phyloP scores from a whole-genome alignment of 2,888 invertebrate genomes.

The Rambutsinella grinnellia region DNA sequence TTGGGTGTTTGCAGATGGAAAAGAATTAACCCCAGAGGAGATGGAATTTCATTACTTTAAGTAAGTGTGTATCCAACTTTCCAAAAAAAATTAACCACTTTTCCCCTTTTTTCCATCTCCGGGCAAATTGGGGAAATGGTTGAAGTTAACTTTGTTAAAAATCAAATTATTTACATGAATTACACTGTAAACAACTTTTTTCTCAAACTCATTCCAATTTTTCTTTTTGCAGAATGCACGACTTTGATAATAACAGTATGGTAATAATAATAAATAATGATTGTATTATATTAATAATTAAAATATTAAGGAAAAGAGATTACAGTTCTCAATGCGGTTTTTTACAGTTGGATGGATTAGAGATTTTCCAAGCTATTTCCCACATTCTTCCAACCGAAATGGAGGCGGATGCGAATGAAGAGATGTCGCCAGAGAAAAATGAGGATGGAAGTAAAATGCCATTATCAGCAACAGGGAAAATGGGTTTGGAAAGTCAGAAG shows the following conservation, averaged over 20 bases:
- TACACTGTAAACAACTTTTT: constrained; percentile 46
- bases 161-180: constrained; percentile 55
- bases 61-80: constrained; percentile 68
- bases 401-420: constrained; percentile 71
- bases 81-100: constrained; percentile 17
- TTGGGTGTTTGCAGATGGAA: constrained; percentile 74
- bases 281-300: too few relatives aligned
- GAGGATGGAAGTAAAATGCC: constrained; percentile 43
- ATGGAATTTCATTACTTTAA: constrained; percentile 88
- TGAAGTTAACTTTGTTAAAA: constrained; percentile 44
- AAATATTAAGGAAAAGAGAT: too few relatives aligned
- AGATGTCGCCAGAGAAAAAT: constrained; percentile 63
- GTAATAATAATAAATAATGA: too few relatives aligned
- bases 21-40: constrained; percentile 86
- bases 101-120: not conserved
- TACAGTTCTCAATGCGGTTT: constrained; percentile 68
- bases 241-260: constrained; percentile 87
- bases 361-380: constrained; percentile 85
- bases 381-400: constrained; percentile 82
- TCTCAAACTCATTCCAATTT: constrained; percentile 8
- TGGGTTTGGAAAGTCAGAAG: constrained; percentile 33
- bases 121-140: constrained; percentile 20
- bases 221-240: constrained; percentile 76
- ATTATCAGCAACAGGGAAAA: constrained; percentile 31
- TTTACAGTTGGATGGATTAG: constrained; percentile 92